Evolutionary conservation across 1,140 invertebrate genomes (phyloP), one percentile per base, ranked within the genome.

Genomic region (Drosophila ficusphila): DNA sequence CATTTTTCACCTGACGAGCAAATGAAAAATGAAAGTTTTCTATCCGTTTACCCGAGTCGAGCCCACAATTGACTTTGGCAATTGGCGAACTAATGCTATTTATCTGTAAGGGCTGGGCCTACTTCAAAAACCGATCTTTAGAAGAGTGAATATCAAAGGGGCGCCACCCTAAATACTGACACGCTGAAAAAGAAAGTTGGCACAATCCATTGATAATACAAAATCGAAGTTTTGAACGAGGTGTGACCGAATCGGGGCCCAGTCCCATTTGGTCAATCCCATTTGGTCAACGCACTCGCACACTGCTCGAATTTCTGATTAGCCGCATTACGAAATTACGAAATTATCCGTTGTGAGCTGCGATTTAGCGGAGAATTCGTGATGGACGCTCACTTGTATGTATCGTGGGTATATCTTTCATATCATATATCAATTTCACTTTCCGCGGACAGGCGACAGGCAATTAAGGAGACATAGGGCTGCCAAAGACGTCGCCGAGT

Each of bases 391-490:
- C 18, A 19, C n/a, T 44, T 61, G 41, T 41, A 23, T 8, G 33
- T 21, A n/a, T 29, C 21, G 18, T 23, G 7, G 19, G 9, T n/a
- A 16, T 31, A 11, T 48, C 14, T 33, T 9, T 12, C 27, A 9
- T 25, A 29, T 36, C 58, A 29, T 79, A 57, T 57, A 81, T 77
- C 76, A 86, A 86, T 86, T 86, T 86, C 81, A 86, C 81, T 86
- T 86, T 75, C 71, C n/a, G 25, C 31, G 42, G 64, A 51, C 27
- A 33, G 49, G 31, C 27, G 70, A 64, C 29, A 39, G 38, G 51
- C 78, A 81, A 81, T 81, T 81, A 83, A 82, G 76, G 61, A 53
- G 62, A 82, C 72, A 78, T 82, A 82, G 81, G 81, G 82, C 83
- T 65, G 49, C 64, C 64, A 64, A 56, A 62, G 62, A 79, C 54